Percentiles rank a stretch among this genome's conserved stretches.
Evolutionary conservation across 2,113 vertebrate species (phyloP).

Genomic region (Paracyprichromis sp.): DNA sequence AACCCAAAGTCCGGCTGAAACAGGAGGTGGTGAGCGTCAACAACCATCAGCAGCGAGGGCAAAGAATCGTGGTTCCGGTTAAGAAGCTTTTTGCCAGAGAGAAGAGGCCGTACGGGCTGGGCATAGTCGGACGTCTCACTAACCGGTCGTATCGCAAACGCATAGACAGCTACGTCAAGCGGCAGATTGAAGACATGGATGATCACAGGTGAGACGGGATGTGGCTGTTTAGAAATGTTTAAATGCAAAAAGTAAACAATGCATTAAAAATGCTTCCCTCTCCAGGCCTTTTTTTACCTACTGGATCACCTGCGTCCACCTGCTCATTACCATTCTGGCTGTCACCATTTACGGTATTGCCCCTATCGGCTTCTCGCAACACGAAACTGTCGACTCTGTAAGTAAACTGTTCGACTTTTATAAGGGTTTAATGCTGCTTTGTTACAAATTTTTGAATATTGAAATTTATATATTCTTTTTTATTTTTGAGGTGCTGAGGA

Average conservation of each 20-base stretch:
- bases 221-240: neutral
- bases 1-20: slow-evolving; percentile 85
- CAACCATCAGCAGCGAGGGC: slow-evolving; percentile 76
- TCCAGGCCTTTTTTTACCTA: slow-evolving; percentile 94
- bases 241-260: neutral
- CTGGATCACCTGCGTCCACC: slow-evolving; percentile 96
- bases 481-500: slow-evolving; percentile 82
- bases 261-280: neutral
- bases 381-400: slow-evolving; percentile 93
- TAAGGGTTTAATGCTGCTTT: neutral
- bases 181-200: slow-evolving; percentile 97
- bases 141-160: slow-evolving; percentile 95
- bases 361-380: slow-evolving; percentile 93
- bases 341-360: slow-evolving; percentile 92
- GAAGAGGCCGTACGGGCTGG: slow-evolving; percentile 91
- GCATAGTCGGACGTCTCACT: slow-evolving; percentile 91
- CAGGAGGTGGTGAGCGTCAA: slow-evolving; percentile 88
- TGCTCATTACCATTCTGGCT: slow-evolving; percentile 88
- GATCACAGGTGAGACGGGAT: slow-evolving; percentile 80
- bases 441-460: neutral
- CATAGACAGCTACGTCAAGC: slow-evolving; percentile 91
- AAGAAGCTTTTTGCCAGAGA: slow-evolving; percentile 91
- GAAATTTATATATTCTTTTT: neutral
- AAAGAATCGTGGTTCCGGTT: slow-evolving; percentile 84
- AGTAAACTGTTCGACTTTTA: slow-evolving; percentile 44